A percentile compares a stretch with the other conserved stretches of the same genome.
Evolutionary conservation across 2,797 vertebrate species (phyloP).

Genomic region (Iguana delicatissima): DNA sequence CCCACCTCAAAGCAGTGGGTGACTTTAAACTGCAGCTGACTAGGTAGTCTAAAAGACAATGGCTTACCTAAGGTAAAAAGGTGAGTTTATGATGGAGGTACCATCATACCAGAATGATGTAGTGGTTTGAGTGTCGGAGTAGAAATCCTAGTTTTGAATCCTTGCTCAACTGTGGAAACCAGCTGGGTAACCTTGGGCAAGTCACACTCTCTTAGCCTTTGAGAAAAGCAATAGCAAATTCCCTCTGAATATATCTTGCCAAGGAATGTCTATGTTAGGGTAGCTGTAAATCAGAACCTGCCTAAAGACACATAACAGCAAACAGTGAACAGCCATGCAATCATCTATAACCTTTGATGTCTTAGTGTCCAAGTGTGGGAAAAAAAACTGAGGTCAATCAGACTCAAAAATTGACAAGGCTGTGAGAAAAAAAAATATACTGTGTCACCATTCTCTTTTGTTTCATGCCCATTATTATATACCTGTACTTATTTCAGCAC

Average conservation of each 20-base stretch:
- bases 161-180: no score
- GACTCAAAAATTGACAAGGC: constrained; percentile 22
- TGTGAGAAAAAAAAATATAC: not conserved
- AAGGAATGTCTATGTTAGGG: no score
- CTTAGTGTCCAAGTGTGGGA: constrained; percentile 10
- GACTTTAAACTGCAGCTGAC: not conserved
- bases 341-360: not conserved
- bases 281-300: no score
- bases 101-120: no score
- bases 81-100: not conserved
- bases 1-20: not conserved
- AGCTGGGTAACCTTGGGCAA: no score
- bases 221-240: no score
- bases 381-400: not conserved
- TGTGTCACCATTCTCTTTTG: not conserved
- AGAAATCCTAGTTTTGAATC: no score
- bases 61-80: not conserved
- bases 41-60: not conserved
- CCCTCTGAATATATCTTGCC: no score
- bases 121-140: no score
- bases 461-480: not conserved
- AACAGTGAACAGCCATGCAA: not conserved
- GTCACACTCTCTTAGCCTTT: no score
- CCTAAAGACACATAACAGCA: not conserved
- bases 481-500: constrained; percentile 25